Evolutionary conservation across 2,797 vertebrate genomes (phyloP), one percentile per base, ranked within the genome.

Genomic region (Pseudochromis fuscus): DNA sequence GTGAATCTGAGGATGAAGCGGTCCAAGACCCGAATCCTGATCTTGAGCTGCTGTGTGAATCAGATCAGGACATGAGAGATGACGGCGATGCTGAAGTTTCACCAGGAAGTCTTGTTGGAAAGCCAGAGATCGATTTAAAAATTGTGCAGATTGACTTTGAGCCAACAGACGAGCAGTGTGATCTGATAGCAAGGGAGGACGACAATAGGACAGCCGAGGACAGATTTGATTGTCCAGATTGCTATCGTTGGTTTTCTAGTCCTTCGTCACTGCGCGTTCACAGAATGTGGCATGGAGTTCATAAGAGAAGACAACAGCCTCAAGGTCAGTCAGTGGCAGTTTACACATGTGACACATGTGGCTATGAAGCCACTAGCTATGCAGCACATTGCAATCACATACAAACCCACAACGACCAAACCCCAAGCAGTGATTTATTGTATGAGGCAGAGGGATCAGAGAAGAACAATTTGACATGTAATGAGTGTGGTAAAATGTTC

Each of bases 61-160:
- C 93, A 0, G 93, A 94, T 72, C 93, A 93, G 65, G 94, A 94
- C 19, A 72, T 70, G 33, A 87, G 75, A 75, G 86, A 90, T 0
- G 86, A 90, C 1, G n/a, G 55, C 2, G 79, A 85, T 18, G 21
- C 56, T 10, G 70, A 58, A 25, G 21, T 71, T 59, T 69, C 61
- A 27, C 8, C 57, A 1, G 66, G 42, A 45, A 48, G 37, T 18
- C 31, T 82, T 8, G 75, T 85, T 48, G 76, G 73, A 28, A 92
- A 91, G 68, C 67, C 88, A 28, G 89, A 82, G 27, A 83, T 92
- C 64, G 90, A 93, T 87, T 87, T 94, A 30, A 94, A 94, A 77
- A 93, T 95, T 84, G 88, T 94, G 28, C 87, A 94, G 51, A 81
- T 95, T 70, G 92, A 93, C 83, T 91, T 90, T 72, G 90, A 85